Evolutionary conservation across 2,797 vertebrate species (phyloP).

Genomic region (Miichthys miiuy): DNA sequence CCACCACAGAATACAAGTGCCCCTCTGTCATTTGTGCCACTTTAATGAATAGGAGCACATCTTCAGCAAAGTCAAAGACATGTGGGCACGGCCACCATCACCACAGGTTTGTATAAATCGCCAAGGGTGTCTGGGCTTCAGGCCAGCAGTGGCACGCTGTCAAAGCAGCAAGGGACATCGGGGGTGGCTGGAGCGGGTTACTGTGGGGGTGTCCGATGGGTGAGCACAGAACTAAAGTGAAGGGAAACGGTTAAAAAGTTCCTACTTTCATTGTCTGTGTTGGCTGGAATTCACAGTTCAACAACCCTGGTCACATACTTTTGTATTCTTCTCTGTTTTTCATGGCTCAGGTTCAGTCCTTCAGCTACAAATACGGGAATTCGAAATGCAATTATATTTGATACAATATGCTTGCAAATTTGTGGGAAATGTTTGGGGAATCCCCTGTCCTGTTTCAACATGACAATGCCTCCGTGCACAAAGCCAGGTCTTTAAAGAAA

Average conservation of each 20-base stretch:
- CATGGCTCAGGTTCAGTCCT: too few relatives aligned
- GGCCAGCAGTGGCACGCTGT: conserved; percentile 72
- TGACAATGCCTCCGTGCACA: neutral
- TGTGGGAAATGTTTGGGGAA: neutral
- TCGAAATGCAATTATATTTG: neutral
- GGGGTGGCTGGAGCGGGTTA: conserved; percentile 22
- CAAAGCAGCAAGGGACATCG: conserved; percentile 61
- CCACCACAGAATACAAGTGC: conserved; percentile 57
- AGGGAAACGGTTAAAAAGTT: neutral
- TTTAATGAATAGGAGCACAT: conserved; percentile 77
- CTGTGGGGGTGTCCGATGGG: conserved; percentile 1
- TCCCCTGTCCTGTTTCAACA: neutral
- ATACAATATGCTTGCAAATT: neutral
- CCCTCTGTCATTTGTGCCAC: conserved; percentile 70
- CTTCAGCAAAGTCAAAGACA: conserved; percentile 77
- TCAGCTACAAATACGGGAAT: neutral
- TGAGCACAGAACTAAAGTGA: conserved; percentile 12
- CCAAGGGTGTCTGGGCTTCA: conserved; percentile 68
- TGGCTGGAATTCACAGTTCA: neutral
- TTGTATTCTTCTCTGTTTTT: neutral
- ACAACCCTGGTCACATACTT: neutral
- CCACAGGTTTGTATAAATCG: conserved; percentile 68
- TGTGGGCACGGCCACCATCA: conserved; percentile 62
- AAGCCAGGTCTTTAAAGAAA: neutral
- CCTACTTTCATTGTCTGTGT: neutral